These are phyloP conservation scores for Sussaba pulchella DNA, from an alignment of 2,888 invertebrate species.

Conservation along the genomic window DNA sequence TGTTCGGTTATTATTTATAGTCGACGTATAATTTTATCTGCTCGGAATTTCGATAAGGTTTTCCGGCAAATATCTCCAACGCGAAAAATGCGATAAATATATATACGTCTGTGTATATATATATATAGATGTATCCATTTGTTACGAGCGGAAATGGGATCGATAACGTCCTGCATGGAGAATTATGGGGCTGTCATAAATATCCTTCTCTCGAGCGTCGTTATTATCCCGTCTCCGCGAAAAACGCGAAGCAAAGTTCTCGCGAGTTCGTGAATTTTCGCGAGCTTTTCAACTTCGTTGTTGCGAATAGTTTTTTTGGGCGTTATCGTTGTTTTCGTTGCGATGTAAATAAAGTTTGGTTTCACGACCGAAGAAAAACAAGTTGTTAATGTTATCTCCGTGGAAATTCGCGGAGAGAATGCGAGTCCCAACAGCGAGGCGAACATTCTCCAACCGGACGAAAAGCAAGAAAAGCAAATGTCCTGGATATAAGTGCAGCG, in stretches of 20 bases:
- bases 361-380: background rate
- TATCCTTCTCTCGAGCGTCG: constrained; percentile 5
- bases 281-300: background rate
- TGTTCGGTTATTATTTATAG: background rate
- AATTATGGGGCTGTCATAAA: constrained; percentile 10
- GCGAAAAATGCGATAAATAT: background rate
- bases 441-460: constrained; percentile 26
- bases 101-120: background rate
- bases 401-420: constrained; percentile 9
- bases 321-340: background rate
- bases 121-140: background rate
- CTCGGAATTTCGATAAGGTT: too few relatives aligned
- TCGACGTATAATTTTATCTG: too few relatives aligned
- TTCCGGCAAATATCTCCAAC: background rate
- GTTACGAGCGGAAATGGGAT: background rate
- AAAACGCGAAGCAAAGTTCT: constrained; percentile 1
- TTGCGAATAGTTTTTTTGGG: too few relatives aligned
- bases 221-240: constrained; percentile 15
- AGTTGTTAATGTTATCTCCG: constrained; percentile 7
- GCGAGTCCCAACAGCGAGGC: constrained; percentile 2
- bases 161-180: background rate
- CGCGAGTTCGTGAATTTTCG: constrained; percentile 20
- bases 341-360: background rate
- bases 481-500: constrained; percentile 53
- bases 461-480: constrained; percentile 32